Percentiles rank a stretch among this genome's conserved stretches.
These are phyloP conservation scores for Bombus picipes DNA, from an alignment of 1,140 invertebrate species.

Conservation along the genomic window DNA sequence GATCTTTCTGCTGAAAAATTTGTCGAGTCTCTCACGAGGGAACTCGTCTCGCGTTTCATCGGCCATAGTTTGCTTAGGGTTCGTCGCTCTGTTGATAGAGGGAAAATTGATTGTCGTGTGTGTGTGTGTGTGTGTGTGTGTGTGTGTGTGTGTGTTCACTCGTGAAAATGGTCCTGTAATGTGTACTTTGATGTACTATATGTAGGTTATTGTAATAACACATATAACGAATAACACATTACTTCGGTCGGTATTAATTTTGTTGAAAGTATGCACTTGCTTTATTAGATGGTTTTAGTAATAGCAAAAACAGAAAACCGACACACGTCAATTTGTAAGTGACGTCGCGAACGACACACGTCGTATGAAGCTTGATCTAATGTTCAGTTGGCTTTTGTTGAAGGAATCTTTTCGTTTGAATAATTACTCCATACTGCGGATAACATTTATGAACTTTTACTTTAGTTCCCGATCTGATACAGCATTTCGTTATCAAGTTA, in stretches of 20 bases:
- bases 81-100: background rate
- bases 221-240: background rate
- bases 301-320: no score
- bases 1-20: conserved; percentile 16
- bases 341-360: no score
- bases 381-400: no score
- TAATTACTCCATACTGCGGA: no score
- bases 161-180: background rate
- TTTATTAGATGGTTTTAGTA: background rate
- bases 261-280: background rate
- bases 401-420: no score
- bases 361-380: no score
- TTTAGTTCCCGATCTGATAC: no score
- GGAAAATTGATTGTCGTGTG: background rate
- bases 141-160: background rate
- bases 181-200: background rate
- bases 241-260: background rate
- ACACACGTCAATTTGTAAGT: no score
- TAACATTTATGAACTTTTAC: no score
- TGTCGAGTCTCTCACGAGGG: background rate
- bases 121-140: no score
- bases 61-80: background rate
- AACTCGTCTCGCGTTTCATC: background rate
- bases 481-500: no score
- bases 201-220: background rate